A percentile compares a stretch with the other conserved stretches of the same genome.
These are phyloP conservation scores for Solenopsis invicta DNA, from an alignment of 1,140 invertebrate species.

Conservation along the genomic window DNA sequence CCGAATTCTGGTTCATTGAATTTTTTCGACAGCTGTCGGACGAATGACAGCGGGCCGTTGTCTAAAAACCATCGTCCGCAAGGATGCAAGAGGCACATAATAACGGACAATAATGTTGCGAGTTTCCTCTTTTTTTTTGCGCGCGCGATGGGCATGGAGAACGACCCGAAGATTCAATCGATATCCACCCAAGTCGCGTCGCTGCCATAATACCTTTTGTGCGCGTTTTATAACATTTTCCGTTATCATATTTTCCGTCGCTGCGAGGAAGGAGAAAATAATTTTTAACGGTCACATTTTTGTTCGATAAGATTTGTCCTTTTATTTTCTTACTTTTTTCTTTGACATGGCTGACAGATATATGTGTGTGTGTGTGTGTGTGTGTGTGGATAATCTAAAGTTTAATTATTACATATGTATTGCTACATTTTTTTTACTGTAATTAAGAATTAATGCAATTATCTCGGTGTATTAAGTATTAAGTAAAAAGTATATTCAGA, in stretches of 20 bases:
- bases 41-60: not conserved
- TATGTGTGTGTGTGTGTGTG: too few species aligned
- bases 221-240: slow-evolving; percentile 43
- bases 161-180: slow-evolving; percentile 42
- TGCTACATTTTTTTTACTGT: not conserved
- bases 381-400: not conserved
- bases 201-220: slow-evolving; percentile 15
- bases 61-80: not conserved
- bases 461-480: not conserved
- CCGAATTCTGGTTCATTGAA: slow-evolving; percentile 24
- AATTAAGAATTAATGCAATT: not conserved
- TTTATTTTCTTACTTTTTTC: not conserved
- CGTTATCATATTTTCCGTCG: slow-evolving; percentile 35
- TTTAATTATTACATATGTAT: not conserved
- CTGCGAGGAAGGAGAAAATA: slow-evolving; percentile 9
- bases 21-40: slow-evolving; percentile 27
- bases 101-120: slow-evolving; percentile 24
- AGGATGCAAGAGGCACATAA: slow-evolving; percentile 3
- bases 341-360: not conserved
- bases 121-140: not conserved
- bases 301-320: slow-evolving; percentile 17
- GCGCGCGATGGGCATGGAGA: not conserved
- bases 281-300: slow-evolving; percentile 33
- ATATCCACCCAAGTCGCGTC: slow-evolving; percentile 17
- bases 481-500: not conserved